Conservation (phyloP, 2,113 vertebrate species). For the Ellobius talpinus region DNA sequence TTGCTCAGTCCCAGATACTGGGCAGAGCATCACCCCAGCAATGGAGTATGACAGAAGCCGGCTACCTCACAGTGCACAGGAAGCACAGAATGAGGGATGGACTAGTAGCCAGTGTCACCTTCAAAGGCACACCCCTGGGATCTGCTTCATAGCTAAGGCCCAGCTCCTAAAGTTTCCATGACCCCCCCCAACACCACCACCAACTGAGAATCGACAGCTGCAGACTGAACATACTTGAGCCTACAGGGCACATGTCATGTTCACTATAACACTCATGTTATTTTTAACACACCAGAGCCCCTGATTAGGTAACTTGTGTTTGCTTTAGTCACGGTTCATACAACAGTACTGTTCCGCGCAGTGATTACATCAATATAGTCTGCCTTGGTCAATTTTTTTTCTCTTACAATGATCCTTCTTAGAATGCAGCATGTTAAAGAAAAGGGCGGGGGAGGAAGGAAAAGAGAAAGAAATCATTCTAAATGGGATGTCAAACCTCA, state of each 20-base stretch:
- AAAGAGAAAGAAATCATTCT: background rate
- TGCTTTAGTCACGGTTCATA: constrained; percentile 20
- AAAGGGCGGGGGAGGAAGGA: fast-evolving
- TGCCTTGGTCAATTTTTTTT: background rate
- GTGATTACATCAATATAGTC: background rate
- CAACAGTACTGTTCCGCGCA: constrained; percentile 30
- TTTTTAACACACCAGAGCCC: constrained; percentile 23
- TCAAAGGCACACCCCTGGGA: background rate
- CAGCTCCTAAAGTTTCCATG: background rate
- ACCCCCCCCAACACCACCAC: background rate
- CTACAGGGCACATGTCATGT: background rate
- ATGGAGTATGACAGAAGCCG: background rate
- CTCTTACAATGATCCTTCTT: background rate
- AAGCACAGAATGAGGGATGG: background rate
- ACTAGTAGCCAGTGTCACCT: background rate
- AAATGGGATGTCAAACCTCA: background rate
- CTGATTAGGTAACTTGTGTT: background rate
- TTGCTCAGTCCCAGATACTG: background rate
- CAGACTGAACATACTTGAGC: background rate
- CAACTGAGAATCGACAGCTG: background rate
- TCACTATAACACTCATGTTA: background rate
- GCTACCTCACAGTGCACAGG: background rate
- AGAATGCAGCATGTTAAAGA: background rate
- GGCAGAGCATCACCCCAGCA: no score
- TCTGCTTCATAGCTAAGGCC: background rate